Evolutionary conservation across 2,113 vertebrate genomes (phyloP), one percentile per base, ranked within the genome.

Genomic region (human): DNA sequence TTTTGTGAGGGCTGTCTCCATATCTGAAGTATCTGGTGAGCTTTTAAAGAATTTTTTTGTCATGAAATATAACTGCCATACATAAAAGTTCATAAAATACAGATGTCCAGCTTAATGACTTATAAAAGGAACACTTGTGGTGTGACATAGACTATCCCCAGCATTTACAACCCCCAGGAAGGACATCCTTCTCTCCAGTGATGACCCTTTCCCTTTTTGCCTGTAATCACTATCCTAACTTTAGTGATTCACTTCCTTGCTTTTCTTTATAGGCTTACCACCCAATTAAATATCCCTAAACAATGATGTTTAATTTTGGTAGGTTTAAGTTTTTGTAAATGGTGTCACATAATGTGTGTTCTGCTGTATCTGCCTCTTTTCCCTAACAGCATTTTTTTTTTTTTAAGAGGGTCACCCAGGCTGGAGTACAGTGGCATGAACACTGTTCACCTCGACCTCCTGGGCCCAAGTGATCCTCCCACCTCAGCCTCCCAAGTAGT

Each of bases 291-390:
- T 59, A 9, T 75, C 40, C 38, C 10, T 48, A 17, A 30, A n/a
- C 27, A 32, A 5, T 30, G 13, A 32, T 40, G 50, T 52, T 64
- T 59, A 38, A 16, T 72, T 66, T 17, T 32, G 38, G 38, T 30
- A 10, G 23, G n/a, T 48, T 66, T 6, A 6, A 3, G 3, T 61
- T 23, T 92, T 72, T 55, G n/a, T 38, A 25, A 8, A 4, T 5
- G 7, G 6, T 11, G 6, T 35, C 2, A 1, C 9, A 30, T 1
- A 38, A 13, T 1, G 0, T 10, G 6, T 40, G 6, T 68, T 79
- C 50, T 18, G 10, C n/a, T 11, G 48, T 25, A 22, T 27, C 38
- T 38, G 40, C 17, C 61, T 14, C 50, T 43, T 48, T 23, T 5
- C 20, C 23, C 66, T 45, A 4, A 27, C 40, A 75, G 40, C 6